Evolutionary conservation across 2,888 invertebrate species (phyloP).

Genomic region (Orgyia antiqua): DNA sequence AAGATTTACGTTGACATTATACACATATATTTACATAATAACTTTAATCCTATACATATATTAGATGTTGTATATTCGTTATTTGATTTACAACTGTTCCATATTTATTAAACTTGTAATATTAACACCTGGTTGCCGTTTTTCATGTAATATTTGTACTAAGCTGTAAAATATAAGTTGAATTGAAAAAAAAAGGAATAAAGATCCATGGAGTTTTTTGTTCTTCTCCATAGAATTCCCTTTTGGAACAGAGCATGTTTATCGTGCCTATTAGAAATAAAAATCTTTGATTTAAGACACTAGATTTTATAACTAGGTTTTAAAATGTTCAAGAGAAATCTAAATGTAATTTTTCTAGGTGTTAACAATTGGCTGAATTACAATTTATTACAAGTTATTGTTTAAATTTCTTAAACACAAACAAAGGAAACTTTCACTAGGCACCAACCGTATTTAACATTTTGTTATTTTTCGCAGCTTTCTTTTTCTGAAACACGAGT

Average conservation of each 20-base stretch:
- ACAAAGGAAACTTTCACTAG: slow-evolving; percentile 25
- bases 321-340: slow-evolving; percentile 12
- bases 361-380: slow-evolving; percentile 20
- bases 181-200: too few relatives aligned
- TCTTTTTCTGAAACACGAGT: slow-evolving; percentile 27
- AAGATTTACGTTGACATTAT: too few relatives aligned
- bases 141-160: background rate
- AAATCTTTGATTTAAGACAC: too few relatives aligned
- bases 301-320: too few relatives aligned
- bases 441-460: slow-evolving; percentile 23
- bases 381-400: slow-evolving; percentile 17
- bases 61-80: too few relatives aligned
- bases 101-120: slow-evolving; percentile 20
- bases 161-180: background rate
- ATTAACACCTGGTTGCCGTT: slow-evolving; percentile 5
- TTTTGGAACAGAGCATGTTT: too few relatives aligned
- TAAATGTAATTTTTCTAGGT: slow-evolving; percentile 12
- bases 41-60: too few relatives aligned
- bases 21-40: too few relatives aligned
- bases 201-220: too few relatives aligned
- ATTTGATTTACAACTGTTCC: too few relatives aligned
- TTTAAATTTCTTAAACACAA: slow-evolving; percentile 18
- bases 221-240: too few relatives aligned
- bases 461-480: slow-evolving; percentile 26
- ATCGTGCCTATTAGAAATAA: too few relatives aligned